Base-by-base conservation (phyloP, 1,140 invertebrate genomes). In the Zophobas atratus region DNA sequence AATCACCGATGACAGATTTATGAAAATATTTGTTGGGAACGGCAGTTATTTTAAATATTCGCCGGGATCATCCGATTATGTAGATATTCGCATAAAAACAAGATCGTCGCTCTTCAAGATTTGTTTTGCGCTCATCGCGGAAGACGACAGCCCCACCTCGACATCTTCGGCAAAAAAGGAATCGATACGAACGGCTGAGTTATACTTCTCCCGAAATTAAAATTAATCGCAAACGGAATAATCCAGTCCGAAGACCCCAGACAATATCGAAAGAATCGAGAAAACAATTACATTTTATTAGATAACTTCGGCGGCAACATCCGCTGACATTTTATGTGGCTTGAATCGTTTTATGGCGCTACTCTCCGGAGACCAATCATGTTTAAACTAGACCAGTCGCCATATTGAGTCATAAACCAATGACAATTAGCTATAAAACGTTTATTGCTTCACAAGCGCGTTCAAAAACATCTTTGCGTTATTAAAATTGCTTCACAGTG, bases 41-140 rank as follows among this genome's bases (percentile, higher is more conserved):
- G 84, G 83, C 84, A 83, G 85, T 86, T 86, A 86, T 85, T 85
- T 84, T 84, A 85, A 86, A 86, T 84, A 86, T 85, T 85, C 85
- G 80, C 67, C 80, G 82, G 80, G 83, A 83, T 86, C 84, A 86
- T 86, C 85, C 81, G 84, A 86, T 86, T 86, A 86, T 86, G 85
- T 84, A 86, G 83, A 86, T 84, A 80, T 75, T 79, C 79, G 74
- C 82, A 82, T 82, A 84, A 82, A 84, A 84, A 82, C 82, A 80
- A 80, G 75, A 80, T 77, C 76, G 76, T 55, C 71, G 71, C 36
- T 53, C 39, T 73, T 53, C 8, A 48, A 67, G 60, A 67, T 67
- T 67, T 67, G 60, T 67, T 67, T 67, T 67, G 60, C 38, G 49
- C 6, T 51, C 49, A 20, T 51, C 49, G 49, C 20, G 39, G 32